A percentile compares a stretch with the other conserved stretches of the same genome.
phyloP scores from a whole-genome alignment of 1,140 invertebrate species.

The Phthorimaea operculella region DNA sequence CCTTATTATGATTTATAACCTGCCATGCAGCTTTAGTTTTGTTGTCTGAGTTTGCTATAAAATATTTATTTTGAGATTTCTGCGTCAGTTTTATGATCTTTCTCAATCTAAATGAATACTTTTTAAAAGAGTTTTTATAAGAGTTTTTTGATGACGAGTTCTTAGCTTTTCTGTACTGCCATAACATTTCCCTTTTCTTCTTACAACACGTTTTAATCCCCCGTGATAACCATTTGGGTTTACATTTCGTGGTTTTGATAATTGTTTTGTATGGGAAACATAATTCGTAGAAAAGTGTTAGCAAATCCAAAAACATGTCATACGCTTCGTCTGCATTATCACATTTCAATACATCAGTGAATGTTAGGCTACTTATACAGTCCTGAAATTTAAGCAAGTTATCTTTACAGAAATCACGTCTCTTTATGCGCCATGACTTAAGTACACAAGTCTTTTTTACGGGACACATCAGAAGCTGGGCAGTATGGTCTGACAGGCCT shows the following conservation, averaged over 20 bases:
- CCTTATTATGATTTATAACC: not conserved
- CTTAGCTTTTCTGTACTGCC: not conserved
- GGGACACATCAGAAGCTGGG: not conserved
- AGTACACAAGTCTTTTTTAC: not conserved
- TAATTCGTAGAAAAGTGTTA: not conserved
- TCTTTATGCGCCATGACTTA: not conserved
- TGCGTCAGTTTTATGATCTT: constrained; percentile 10
- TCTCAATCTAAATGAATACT: constrained; percentile 7
- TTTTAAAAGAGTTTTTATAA: not conserved
- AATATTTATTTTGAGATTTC: constrained; percentile 7
- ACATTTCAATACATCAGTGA: not conserved
- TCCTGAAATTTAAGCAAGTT: not conserved
- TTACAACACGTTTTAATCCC: not conserved
- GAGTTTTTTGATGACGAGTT: not conserved
- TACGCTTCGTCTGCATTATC: not conserved
- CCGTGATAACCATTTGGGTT: constrained; percentile 9
- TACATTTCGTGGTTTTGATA: not conserved
- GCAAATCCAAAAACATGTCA: not conserved
- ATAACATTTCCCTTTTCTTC: not conserved
- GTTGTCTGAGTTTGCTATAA: not conserved
- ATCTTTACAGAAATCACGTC: not conserved
- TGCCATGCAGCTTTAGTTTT: constrained; percentile 8
- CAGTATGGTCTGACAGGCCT: not conserved
- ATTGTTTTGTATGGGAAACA: not conserved
- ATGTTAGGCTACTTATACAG: not conserved